Evolutionary conservation across 2,113 vertebrate species (phyloP).

Genomic region (Telmatochromis sp.): DNA sequence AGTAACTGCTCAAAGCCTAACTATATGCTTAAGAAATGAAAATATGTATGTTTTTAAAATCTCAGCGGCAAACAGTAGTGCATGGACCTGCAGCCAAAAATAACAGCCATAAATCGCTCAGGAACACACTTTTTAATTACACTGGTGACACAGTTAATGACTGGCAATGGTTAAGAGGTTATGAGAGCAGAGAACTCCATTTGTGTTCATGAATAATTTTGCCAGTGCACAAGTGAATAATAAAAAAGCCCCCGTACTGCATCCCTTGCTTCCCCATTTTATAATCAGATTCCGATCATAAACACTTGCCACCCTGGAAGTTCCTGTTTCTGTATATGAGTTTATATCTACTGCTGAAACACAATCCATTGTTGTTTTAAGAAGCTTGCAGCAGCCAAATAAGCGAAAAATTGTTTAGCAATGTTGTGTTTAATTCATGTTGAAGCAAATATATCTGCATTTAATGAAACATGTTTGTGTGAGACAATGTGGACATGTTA

Average conservation of each 20-base stretch:
- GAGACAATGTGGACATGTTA: neutral
- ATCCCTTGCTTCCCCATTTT: neutral
- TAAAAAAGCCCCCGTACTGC: neutral
- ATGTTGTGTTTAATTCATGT: neutral
- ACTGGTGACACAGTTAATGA: neutral
- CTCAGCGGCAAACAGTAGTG: neutral
- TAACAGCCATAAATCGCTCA: neutral
- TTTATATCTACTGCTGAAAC: neutral
- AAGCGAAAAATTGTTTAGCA: neutral
- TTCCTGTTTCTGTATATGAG: neutral
- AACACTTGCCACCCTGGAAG: neutral
- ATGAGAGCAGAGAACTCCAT: neutral
- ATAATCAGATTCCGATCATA: neutral
- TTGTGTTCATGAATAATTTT: neutral
- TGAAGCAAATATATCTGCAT: neutral
- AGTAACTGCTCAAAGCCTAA: neutral
- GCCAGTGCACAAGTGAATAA: neutral
- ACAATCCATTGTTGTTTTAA: neutral
- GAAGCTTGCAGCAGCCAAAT: neutral
- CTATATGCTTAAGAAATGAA: neutral
- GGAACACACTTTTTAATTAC: neutral
- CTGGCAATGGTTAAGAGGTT: neutral
- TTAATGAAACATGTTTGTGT: neutral
- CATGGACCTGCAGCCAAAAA: accelerated
- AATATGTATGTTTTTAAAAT: neutral